These are phyloP conservation scores for Zosterops lateralis DNA, from an alignment of 2,113 vertebrate genomes.

Conservation along the genomic window DNA sequence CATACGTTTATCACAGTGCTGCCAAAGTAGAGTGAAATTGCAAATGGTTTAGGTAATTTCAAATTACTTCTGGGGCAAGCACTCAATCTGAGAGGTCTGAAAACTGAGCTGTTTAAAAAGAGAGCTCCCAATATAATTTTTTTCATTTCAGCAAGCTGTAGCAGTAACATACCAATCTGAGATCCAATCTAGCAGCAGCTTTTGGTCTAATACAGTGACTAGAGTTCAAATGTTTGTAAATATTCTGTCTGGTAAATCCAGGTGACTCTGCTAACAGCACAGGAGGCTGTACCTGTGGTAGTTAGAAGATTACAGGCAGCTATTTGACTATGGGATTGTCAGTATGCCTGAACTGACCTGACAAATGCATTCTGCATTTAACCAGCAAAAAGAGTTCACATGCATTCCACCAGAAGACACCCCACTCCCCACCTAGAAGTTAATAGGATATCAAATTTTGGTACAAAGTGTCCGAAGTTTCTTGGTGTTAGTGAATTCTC, in stretches of 20 bases:
- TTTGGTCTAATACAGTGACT: conserved; percentile 13
- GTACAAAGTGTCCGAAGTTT: background rate
- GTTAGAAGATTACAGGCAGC: background rate
- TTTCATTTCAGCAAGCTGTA: background rate
- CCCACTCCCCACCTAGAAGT: background rate
- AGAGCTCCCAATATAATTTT: background rate
- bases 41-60: conserved; percentile 53
- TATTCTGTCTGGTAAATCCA: conserved; percentile 37
- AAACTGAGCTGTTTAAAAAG: conserved; percentile 31
- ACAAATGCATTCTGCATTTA: background rate
- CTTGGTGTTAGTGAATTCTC: background rate
- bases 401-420: background rate
- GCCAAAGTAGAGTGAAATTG: conserved; percentile 28
- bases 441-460: background rate
- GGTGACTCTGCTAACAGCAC: conserved; percentile 17
- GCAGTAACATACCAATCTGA: background rate
- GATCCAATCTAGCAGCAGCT: conserved; percentile 44
- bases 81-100: conserved; percentile 50
- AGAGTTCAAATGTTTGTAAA: conserved; percentile 56
- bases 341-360: background rate
- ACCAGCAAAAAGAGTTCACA: background rate
- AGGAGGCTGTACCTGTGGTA: background rate
- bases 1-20: conserved; percentile 42
- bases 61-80: conserved; percentile 39
- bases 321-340: background rate